Evolutionary conservation across 2,888 invertebrate genomes (phyloP), one percentile per base, ranked within the genome.

Genomic region (Drosophila rubida): DNA sequence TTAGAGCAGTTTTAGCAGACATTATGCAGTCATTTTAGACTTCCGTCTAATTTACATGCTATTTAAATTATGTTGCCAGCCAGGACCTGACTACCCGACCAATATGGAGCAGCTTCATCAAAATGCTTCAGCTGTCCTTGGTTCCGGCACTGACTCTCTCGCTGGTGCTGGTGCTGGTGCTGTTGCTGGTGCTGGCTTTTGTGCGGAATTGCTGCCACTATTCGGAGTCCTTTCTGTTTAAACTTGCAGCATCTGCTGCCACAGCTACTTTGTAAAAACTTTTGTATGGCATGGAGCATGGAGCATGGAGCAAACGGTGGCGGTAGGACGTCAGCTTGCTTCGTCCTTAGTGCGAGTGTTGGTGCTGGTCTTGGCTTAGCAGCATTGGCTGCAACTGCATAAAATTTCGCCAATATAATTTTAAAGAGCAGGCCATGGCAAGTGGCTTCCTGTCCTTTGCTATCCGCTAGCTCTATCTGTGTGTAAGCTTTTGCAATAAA

Each of bases 41-140:
- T 85, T 85, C 81, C 88, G 84, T 88, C 84, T 88, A 85, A 85
- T 85, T 85, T 85, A 87, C 84, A 85, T 88, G 84, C 87, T 84
- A 86, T 88, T 84, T 88, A 84, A 84, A 86, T 88, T 78, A 88
- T 84, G 87, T 86, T 86, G 59, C 54, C 69, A 67, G 57, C 58
- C 59, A 58, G 48, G 44, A 67, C 63, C 55, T 57, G 37, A 22
- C 62, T n/a, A 49, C 44, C 51, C 51, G 32, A 68, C 64, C 81
- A 80, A 80, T 84, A 77, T 87, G 80, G 72, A 75, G 75, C 67
- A 80, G 86, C 83, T 82, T 83, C 80, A 83, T 83, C 88, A 83
- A 82, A 83, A 82, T 85, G 79, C 85, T 76, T 85, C 60, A 64
- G 35, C 67, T 27, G 49, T 35, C 45, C 59, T 57, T 49, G 46